Conservation (phyloP, 1,140 invertebrate species). For the Gyrodactylus bullatarudis region DNA sequence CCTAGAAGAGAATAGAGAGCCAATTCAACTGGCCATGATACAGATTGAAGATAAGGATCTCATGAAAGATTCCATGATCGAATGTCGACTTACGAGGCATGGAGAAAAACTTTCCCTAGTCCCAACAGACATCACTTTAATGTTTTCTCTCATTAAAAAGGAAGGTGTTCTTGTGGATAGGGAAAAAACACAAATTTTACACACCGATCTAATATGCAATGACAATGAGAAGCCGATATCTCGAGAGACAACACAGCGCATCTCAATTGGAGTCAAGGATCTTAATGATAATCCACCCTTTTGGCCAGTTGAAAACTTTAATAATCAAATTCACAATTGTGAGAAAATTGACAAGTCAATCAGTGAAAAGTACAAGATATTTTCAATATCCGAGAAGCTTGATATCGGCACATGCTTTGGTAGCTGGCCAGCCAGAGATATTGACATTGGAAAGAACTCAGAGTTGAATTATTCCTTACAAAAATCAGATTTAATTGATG, state of each 20-base stretch:
- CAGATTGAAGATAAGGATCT: not conserved
- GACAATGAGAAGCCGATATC: not conserved
- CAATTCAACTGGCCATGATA: not conserved
- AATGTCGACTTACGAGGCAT: not conserved
- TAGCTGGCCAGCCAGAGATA: not conserved
- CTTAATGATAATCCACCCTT: not conserved
- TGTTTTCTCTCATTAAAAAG: not conserved
- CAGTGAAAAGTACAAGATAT: not conserved
- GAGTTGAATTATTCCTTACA: not conserved
- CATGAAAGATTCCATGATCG: not conserved
- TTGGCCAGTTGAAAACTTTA: not conserved
- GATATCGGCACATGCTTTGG: not conserved
- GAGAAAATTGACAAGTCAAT: not conserved
- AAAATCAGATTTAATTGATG: not conserved
- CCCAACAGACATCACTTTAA: not conserved
- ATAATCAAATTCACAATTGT: not conserved
- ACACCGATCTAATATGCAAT: not conserved
- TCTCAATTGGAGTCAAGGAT: not conserved
- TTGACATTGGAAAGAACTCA: not conserved
- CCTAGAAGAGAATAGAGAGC: not conserved
- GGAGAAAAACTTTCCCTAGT: not conserved
- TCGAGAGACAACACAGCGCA: not conserved
- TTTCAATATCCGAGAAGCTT: not conserved
- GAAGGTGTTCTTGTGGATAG: not conserved
- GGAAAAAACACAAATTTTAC: not conserved